These are phyloP conservation scores for Trematomus loennbergii DNA, from an alignment of 2,113 vertebrate species.

Conservation along the genomic window DNA sequence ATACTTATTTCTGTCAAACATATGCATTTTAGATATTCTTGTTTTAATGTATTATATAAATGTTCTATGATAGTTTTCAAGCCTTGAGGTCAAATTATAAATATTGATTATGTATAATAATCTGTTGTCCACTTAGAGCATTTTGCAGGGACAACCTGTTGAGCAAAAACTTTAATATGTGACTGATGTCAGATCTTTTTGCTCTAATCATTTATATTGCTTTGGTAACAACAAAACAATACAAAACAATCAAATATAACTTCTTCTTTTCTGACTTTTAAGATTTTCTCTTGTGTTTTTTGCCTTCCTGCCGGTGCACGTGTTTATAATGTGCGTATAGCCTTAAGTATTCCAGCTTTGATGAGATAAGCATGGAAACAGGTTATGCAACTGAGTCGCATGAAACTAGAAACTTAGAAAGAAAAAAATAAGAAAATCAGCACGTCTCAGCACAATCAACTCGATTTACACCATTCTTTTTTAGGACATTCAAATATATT, in stretches of 20 bases:
- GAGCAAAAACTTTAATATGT: neutral
- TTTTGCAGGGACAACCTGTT: neutral
- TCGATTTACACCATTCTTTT: neutral
- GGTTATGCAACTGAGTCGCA: constrained; percentile 45
- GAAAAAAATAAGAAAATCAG: constrained; percentile 13
- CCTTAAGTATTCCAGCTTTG: constrained; percentile 3
- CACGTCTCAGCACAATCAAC: constrained; percentile 41
- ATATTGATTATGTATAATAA: neutral
- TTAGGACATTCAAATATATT: neutral
- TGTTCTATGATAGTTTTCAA: neutral
- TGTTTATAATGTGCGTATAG: constrained; percentile 7
- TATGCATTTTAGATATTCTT: neutral
- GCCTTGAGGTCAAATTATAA: neutral
- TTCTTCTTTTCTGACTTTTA: neutral
- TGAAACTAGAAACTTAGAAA: constrained; percentile 23
- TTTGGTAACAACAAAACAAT: too few species aligned
- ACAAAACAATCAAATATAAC: too few species aligned
- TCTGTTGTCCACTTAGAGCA: neutral
- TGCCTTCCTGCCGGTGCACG: neutral
- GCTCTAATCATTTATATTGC: neutral
- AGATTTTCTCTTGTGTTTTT: neutral
- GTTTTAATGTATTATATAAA: neutral
- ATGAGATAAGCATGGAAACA: constrained; percentile 41
- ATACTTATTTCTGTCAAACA: neutral
- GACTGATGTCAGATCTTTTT: neutral